Conservation (phyloP, 2,113 vertebrate genomes). For the Ancistrus triradiatus region DNA sequence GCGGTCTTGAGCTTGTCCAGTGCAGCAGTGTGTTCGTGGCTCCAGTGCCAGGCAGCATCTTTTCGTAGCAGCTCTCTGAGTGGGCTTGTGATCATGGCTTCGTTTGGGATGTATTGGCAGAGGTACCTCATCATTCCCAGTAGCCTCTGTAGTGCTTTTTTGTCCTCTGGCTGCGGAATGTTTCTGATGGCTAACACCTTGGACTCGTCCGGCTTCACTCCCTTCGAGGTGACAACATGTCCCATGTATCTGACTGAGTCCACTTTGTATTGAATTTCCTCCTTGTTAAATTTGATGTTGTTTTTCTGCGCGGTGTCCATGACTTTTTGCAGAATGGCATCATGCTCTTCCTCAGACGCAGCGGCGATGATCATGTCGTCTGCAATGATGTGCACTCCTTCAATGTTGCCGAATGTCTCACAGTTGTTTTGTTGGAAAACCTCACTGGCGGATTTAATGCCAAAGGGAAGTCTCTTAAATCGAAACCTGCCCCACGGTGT, state of each 20-base stretch:
- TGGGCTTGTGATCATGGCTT: not conserved
- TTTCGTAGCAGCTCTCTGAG: slow-evolving; percentile 26
- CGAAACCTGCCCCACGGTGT: slow-evolving; percentile 53
- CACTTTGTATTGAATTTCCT: slow-evolving; percentile 42
- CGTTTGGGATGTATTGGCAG: not conserved
- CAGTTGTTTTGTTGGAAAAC: slow-evolving; percentile 54
- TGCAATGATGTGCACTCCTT: not conserved
- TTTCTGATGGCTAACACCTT: not conserved
- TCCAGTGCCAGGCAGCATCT: slow-evolving; percentile 20
- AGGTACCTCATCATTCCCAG: slow-evolving; percentile 11
- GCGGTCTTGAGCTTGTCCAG: slow-evolving; percentile 1
- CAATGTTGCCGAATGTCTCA: slow-evolving; percentile 50
- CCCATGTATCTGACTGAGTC: slow-evolving; percentile 16
- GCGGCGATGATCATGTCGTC: slow-evolving; percentile 23
- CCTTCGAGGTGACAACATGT: slow-evolving; percentile 1
- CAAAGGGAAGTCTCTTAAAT: slow-evolving; percentile 47
- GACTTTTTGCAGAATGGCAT: not conserved
- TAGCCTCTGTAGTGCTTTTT: not conserved
- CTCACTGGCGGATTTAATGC: slow-evolving; percentile 51
- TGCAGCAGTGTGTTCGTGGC: not conserved
- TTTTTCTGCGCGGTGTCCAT: slow-evolving; percentile 50
- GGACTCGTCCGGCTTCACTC: not conserved
- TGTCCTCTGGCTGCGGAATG: not conserved
- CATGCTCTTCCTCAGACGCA: not conserved
- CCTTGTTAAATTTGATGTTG: slow-evolving; percentile 44